Conservation (phyloP, 2,113 vertebrate genomes). For the Origma solitaria region DNA sequence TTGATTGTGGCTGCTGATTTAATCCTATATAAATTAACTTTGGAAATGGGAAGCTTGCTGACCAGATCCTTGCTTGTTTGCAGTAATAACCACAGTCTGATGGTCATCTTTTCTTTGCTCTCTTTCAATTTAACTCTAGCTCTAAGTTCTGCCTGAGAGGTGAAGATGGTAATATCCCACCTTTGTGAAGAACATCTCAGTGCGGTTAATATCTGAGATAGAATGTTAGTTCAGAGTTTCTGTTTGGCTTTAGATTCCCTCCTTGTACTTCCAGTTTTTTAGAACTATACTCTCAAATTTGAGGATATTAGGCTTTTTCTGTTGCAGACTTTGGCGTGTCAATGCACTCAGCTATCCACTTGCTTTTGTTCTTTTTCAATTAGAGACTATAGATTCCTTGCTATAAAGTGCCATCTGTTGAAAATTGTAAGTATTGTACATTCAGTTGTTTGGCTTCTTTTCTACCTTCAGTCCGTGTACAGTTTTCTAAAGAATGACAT, state of each 20-base stretch:
- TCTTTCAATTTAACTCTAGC: neutral
- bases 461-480: neutral
- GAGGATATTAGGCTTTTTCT: neutral
- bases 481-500: neutral
- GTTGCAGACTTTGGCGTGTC: neutral
- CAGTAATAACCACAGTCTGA: neutral
- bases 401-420: slow-evolving; percentile 38
- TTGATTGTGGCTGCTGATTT: neutral
- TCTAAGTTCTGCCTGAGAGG: neutral
- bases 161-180: neutral
- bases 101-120: neutral
- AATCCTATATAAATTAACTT: neutral
- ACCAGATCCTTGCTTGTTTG: neutral
- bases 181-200: neutral
- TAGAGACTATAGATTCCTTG: neutral
- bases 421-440: neutral
- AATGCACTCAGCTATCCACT: neutral
- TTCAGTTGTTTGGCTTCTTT: neutral
- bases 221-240: neutral
- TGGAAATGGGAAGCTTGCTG: neutral
- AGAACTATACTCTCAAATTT: neutral
- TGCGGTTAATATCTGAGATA: neutral
- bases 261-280: neutral
- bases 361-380: neutral
- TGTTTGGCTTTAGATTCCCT: neutral